Conservation (phyloP, 2,113 vertebrate genomes). For the Eupsittula cactorum region DNA sequence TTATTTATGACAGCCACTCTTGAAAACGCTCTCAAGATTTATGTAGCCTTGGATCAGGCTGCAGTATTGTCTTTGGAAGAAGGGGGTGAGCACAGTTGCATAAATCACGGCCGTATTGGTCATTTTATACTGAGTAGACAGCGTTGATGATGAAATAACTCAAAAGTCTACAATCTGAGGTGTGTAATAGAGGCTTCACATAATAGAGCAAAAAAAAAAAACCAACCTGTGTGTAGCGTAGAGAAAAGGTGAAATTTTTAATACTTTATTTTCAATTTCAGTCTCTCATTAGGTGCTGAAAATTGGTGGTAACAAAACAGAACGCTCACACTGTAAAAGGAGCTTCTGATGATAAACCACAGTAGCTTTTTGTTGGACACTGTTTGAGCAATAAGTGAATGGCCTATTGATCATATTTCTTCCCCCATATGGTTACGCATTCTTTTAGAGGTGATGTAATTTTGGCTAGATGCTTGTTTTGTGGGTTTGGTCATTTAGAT, state of each 20-base stretch:
- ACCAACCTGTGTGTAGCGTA: background rate
- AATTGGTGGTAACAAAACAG: background rate
- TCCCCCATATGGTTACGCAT: background rate
- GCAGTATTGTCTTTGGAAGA: conserved; percentile 5
- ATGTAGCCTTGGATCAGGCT: background rate
- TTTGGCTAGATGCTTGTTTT: background rate
- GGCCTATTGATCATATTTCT: conserved; percentile 48
- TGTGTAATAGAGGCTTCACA: background rate
- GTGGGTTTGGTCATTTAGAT: conserved; percentile 19
- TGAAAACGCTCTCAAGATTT: background rate
- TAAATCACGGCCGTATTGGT: background rate
- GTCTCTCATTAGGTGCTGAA: conserved; percentile 16
- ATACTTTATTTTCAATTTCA: conserved; percentile 36
- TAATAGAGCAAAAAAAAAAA: background rate
- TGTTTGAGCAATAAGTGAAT: background rate
- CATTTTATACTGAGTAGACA: background rate
- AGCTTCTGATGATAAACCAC: background rate
- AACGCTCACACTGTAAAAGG: background rate
- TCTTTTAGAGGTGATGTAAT: conserved; percentile 22
- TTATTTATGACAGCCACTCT: conserved; percentile 40
- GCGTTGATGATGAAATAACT: background rate
- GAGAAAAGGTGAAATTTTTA: background rate
- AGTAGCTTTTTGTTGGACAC: background rate
- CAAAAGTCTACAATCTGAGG: background rate
- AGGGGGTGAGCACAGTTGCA: background rate